Base-by-base conservation (phyloP, 2,113 vertebrate genomes). In the Siniperca knerii region DNA sequence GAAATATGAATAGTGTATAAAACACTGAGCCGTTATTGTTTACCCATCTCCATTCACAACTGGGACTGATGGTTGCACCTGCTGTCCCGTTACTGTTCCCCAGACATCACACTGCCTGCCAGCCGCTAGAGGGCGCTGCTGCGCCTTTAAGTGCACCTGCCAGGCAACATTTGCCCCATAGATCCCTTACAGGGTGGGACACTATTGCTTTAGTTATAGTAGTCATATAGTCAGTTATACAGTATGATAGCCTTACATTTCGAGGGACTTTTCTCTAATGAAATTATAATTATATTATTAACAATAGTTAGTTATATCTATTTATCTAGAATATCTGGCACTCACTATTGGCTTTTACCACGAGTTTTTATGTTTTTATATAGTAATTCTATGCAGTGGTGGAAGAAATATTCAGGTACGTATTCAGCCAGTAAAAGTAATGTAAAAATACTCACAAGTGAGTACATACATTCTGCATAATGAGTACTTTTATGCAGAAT, bases 1-100 rank as follows among this genome's bases (percentile, higher is more conserved):
- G 13, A 69, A 40, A 65, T 9, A 12, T 11, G 6, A 52, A 42
- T 2, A 21, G 8, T 42, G 2, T 7, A 11, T 8, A 8, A 48
- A 66, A 66, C n/a, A 46, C 23, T 1, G 21, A 29, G 8, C 6
- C 18, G 77, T 64, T 87, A 75, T 75, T 70, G 82, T 86, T 55
- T 12, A 40, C 4, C 12, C 40, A 76, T 66, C 54, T 68, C 82
- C 64, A 52, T 16, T 69, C 35, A 57, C 48, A 11, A 15, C 42
- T 33, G 9, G 52, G 82, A 61, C 48, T 64, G 70, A 80, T 18
- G 50, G 44, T 16, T 82, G 52, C 66, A 85, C 85, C 88, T 64
- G 83, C 75, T 80, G 76, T 83, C 80, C 85, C 61, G 85, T 69
- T 60, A 83, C 50, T 58, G 69, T 37, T 13, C 16, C 37, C 44